phyloP scores from a whole-genome alignment of 2,797 vertebrate species.

The Acanthornis magna region DNA sequence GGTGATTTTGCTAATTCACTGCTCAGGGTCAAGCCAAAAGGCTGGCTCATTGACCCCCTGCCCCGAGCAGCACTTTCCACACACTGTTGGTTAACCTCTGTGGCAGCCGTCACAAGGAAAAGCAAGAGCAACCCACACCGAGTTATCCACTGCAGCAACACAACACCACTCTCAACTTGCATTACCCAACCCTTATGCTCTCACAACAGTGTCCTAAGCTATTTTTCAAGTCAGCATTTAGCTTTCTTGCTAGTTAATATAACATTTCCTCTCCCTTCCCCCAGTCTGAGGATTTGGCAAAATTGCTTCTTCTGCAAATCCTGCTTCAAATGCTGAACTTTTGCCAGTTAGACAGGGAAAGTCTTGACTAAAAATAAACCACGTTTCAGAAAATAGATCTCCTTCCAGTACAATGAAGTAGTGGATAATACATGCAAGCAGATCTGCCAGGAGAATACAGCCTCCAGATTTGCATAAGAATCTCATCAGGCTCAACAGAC shows the following conservation, averaged over 20 bases:
- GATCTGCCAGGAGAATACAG: neutral
- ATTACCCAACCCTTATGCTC: neutral
- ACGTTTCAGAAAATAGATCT: constrained; percentile 23
- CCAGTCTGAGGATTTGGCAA: neutral
- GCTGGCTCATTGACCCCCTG: neutral
- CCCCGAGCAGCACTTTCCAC: neutral
- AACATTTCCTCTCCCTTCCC: constrained; percentile 33
- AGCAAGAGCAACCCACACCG: neutral
- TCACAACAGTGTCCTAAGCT: neutral
- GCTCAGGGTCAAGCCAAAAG: neutral
- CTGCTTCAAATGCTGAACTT: constrained; percentile 13
- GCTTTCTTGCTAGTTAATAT: neutral
- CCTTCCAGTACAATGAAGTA: neutral
- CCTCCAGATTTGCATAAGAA: neutral
- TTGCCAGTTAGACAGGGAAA: constrained; percentile 43
- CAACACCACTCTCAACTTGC: accelerated
- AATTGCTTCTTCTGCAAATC: constrained; percentile 7
- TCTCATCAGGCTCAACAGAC: neutral
- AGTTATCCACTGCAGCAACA: neutral
- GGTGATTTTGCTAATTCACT: neutral
- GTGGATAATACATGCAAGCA: neutral
- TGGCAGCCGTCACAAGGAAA: neutral
- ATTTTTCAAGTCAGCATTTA: neutral
- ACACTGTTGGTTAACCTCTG: neutral
- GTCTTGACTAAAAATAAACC: constrained; percentile 53